Evolutionary conservation across 1,140 invertebrate genomes (phyloP), one percentile per base, ranked within the genome.

Genomic region (Bradysia coprophila): DNA sequence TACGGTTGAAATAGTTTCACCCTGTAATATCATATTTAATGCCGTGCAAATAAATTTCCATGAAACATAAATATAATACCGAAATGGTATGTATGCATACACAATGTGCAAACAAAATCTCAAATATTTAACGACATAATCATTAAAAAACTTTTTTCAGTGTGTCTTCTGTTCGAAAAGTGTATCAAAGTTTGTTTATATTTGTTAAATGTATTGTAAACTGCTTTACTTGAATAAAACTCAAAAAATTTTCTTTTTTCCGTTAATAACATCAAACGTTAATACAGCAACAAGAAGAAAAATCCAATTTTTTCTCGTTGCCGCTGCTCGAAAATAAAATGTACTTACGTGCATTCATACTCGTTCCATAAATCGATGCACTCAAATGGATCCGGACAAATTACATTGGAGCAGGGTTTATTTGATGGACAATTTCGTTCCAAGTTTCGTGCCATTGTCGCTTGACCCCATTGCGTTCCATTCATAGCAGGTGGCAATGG

Each of bases 311-410:
- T n/a, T n/a, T n/a, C n/a, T n/a, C n/a, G n/a, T n/a, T n/a, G n/a
- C n/a, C n/a, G n/a, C n/a, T n/a, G n/a, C n/a, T 8, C 6, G 13
- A 28, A 8, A 28, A 6, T 28, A 28, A 28, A 13, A 52, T 44
- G 55, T 54, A 78, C 85, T 81, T 67, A 96, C 91, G 87, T 91
- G 88, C 92, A 98, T 54, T 95, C 91, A 52, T 90, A 89, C 63
- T 88, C 81, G 62, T 87, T 90, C 92, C 92, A 98, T 0, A 95
- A 72, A 64, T 96, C 91, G 22, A 91, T 82, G 64, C 94, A 98
- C 48, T 90, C 84, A 59, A 93, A 91, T n/a, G 88, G 86, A 51
- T 84, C 79, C 0, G 81, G 80, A 57, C 92, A 95, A 47, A 83
- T 82, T 28, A 91, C 83, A 58, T 87, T 88, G 37, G 81, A 76